These are phyloP conservation scores for Mastigias papua DNA, from an alignment of 30 jellyfish, hydroid and myxozoan species.

Conservation along the genomic window DNA sequence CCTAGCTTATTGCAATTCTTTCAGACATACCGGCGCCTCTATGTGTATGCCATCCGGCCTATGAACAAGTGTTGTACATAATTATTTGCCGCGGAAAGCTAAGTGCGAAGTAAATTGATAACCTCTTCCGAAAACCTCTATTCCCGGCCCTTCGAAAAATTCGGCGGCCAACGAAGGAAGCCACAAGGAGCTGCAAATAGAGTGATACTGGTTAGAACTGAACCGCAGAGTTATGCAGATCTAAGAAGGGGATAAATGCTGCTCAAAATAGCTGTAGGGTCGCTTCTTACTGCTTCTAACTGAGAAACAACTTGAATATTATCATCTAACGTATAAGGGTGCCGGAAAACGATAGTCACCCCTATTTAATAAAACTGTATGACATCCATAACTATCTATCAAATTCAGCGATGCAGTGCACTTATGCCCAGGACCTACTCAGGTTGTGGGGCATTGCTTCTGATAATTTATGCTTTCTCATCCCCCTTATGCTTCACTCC, in stretches of 20 bases:
- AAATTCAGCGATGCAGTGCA: too few species aligned
- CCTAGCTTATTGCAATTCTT: neutral
- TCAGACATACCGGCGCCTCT: slow-evolving; percentile 90
- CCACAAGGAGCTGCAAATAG: slow-evolving; percentile 60
- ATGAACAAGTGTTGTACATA: slow-evolving; percentile 53
- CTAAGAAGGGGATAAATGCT: slow-evolving; percentile 28
- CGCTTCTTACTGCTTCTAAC: neutral
- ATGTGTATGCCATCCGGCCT: slow-evolving; percentile 85
- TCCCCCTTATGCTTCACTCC: too few species aligned
- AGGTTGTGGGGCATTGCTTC: too few species aligned
- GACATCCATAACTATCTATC: too few species aligned
- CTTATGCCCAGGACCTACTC: too few species aligned
- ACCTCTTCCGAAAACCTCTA: slow-evolving; percentile 39
- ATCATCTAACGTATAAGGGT: too few species aligned
- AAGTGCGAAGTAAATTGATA: slow-evolving; percentile 34
- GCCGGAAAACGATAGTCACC: too few species aligned
- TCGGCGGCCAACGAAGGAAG: slow-evolving; percentile 58
- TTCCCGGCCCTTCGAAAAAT: slow-evolving; percentile 44
- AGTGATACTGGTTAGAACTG: slow-evolving; percentile 52
- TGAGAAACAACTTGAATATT: too few species aligned
- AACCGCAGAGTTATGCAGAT: slow-evolving; percentile 63
- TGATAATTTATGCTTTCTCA: too few species aligned
- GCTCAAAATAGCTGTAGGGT: slow-evolving; percentile 46
- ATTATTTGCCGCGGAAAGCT: slow-evolving; percentile 64
- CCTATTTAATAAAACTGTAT: too few species aligned